These are phyloP conservation scores for Hyles vespertilio DNA, from an alignment of 1,140 invertebrate genomes.

Conservation along the genomic window DNA sequence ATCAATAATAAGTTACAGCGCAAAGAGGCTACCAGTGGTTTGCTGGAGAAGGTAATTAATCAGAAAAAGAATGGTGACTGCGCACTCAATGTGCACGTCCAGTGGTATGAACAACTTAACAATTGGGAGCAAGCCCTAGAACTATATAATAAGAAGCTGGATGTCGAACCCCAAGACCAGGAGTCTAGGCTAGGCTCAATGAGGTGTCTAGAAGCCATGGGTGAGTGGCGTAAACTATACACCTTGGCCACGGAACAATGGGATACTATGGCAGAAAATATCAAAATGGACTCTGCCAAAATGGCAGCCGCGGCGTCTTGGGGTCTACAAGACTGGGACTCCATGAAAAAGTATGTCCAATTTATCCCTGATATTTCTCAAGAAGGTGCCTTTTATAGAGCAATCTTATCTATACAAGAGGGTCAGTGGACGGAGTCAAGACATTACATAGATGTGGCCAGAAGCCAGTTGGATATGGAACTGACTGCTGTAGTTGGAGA, in stretches of 20 bases:
- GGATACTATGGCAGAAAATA: constrained; percentile 80
- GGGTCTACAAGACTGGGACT: constrained; percentile 94
- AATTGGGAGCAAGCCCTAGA: constrained; percentile 98
- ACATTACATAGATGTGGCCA: constrained; percentile 90
- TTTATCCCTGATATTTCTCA: constrained; percentile 91
- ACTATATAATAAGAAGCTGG: constrained; percentile 86
- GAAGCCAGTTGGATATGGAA: constrained; percentile 96
- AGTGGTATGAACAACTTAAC: constrained; percentile 99
- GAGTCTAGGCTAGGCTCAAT: constrained; percentile 95
- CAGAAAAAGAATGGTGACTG: constrained; percentile 80
- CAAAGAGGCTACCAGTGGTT: constrained; percentile 95
- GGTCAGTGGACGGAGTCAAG: constrained; percentile 87
- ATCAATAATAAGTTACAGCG: constrained; percentile 99
- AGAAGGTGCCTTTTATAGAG: constrained; percentile 96
- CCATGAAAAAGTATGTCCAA: constrained; percentile 92
- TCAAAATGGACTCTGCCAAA: constrained; percentile 88
- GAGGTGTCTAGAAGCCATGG: constrained; percentile 97
- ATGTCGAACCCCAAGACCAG: constrained; percentile 80
- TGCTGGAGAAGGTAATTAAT: constrained; percentile 93
- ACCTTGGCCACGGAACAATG: constrained; percentile 84
- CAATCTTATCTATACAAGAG: constrained; percentile 94
- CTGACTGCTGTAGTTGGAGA: constrained; percentile 98
- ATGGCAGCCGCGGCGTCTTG: constrained; percentile 96
- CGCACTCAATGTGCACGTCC: constrained; percentile 89
- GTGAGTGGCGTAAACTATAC: constrained; percentile 95